Evolutionary conservation across 53 echinoderm and acorn worm genomes (phyloP), one percentile per base, ranked within the genome.

Genomic region (Actinopyga echinites): DNA sequence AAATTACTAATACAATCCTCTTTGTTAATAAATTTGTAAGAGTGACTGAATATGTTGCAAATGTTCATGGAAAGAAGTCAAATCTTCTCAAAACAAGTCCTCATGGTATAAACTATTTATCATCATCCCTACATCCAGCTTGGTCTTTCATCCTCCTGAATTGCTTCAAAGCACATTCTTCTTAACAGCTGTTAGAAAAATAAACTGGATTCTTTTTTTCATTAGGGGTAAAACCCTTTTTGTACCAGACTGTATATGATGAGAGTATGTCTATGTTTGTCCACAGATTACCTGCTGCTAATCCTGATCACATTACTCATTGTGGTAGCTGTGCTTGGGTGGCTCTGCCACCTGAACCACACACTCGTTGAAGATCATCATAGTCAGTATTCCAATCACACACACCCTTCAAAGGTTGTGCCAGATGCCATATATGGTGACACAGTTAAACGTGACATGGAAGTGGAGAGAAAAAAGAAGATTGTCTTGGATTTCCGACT

Each of bases 401-500:
- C 77, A 1, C 77, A 77, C 77, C 77, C 77, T 1, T 77, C 77
- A 12, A 77, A 77, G 6, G 77, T 77, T 6, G 30, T 77, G 21
- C 54, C 13, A 56, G 77, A 77, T 2, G 77, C 77, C 44, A 56
- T 77, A 15, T 54, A 30, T 43, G 77, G 54, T n/a, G 59, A 57
- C 22, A 35, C 63, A n/a, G 22, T 38, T 10, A 65, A 82, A 58
- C 59, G 53, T 40, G 74, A 89, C 21, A 80, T 62, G 12, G 82
- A 73, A 24, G 49, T 45, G n/a, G 83, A 83, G 8, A 62, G 69
- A 37, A 75, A 69, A 59, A 86, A 78, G 43, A 54, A 79, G 79
- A 75, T 79, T 23, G 61, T 90, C 44, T 59, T 33, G 21, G 90
- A 90, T 21, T 90, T 77, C 52, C 79, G 90, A 30, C 64, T 64